phyloP scores from a whole-genome alignment of 2,888 invertebrate species.

The Xestia xanthographa region DNA sequence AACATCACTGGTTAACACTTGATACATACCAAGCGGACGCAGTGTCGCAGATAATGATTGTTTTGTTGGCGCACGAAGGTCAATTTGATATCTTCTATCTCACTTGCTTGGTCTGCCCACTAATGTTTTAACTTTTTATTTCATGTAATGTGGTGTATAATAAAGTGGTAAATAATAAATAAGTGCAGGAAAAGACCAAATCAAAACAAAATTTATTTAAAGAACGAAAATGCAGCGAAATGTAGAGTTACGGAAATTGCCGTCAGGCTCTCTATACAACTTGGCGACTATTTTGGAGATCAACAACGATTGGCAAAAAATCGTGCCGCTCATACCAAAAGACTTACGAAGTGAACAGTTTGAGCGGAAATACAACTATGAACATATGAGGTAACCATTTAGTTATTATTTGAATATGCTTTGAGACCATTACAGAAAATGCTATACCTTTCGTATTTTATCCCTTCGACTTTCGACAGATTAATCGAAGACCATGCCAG shows the following conservation, averaged over 20 bases:
- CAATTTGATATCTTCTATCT: background rate
- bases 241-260: constrained; percentile 93
- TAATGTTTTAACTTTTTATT: background rate
- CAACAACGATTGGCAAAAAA: constrained; percentile 93
- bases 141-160: background rate
- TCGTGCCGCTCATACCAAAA: constrained; percentile 94
- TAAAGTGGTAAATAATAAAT: background rate
- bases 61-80: background rate
- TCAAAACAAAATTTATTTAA: background rate
- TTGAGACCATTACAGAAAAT: background rate
- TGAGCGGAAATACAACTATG: constrained; percentile 91
- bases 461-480: constrained; percentile 76
- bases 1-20: background rate
- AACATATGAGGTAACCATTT: constrained; percentile 91
- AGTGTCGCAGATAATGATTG: background rate
- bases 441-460: background rate
- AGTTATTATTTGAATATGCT: background rate
- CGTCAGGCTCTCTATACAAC: constrained; percentile 90
- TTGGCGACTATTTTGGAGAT: constrained; percentile 92
- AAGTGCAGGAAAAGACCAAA: background rate
- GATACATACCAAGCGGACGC: background rate
- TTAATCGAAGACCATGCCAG: constrained; percentile 91
- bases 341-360: constrained; percentile 83
- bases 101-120: background rate
- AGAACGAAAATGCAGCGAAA: constrained; percentile 80